phyloP scores from a whole-genome alignment of 2,888 invertebrate species.

The Caenorhabditis angaria region DNA sequence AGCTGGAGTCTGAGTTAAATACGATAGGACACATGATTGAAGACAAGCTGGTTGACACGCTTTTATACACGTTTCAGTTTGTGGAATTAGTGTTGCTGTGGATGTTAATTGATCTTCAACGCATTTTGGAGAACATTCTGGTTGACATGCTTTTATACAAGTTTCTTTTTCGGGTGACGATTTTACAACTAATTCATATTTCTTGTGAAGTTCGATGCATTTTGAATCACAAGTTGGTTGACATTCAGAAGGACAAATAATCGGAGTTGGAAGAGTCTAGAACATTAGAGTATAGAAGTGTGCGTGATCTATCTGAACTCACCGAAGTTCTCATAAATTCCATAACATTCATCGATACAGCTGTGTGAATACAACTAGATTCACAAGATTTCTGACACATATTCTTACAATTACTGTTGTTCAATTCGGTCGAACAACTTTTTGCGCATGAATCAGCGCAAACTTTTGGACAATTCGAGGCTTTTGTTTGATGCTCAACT shows the following conservation, averaged over 20 bases:
- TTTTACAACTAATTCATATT: conserved; percentile 25
- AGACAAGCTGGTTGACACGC: conserved; percentile 44
- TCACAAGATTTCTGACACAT: conserved; percentile 38
- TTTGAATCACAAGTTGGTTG: conserved; percentile 45
- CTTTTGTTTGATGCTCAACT: conserved; percentile 41
- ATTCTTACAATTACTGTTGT: conserved; percentile 19
- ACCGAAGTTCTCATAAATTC: conserved; percentile 36
- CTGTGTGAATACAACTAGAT: conserved; percentile 43
- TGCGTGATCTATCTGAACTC: conserved; percentile 13
- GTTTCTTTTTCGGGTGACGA: too few relatives aligned
- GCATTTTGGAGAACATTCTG: not conserved
- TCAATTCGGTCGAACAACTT: conserved; percentile 37
- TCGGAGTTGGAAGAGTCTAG: not conserved
- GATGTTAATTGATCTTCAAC: not conserved
- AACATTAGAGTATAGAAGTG: conserved; percentile 42
- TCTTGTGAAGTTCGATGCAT: conserved; percentile 39
- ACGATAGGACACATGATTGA: conserved; percentile 26
- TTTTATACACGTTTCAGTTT: conserved; percentile 32
- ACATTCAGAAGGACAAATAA: conserved; percentile 45
- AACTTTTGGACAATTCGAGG: conserved; percentile 44
- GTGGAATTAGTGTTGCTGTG: not conserved
- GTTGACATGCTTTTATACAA: too few relatives aligned
- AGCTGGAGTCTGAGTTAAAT: conserved; percentile 16
- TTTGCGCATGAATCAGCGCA: conserved; percentile 42
- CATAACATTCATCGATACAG: conserved; percentile 35